These are phyloP conservation scores for Emydocephalus ijimae DNA, from an alignment of 2,113 vertebrate genomes.

Conservation along the genomic window DNA sequence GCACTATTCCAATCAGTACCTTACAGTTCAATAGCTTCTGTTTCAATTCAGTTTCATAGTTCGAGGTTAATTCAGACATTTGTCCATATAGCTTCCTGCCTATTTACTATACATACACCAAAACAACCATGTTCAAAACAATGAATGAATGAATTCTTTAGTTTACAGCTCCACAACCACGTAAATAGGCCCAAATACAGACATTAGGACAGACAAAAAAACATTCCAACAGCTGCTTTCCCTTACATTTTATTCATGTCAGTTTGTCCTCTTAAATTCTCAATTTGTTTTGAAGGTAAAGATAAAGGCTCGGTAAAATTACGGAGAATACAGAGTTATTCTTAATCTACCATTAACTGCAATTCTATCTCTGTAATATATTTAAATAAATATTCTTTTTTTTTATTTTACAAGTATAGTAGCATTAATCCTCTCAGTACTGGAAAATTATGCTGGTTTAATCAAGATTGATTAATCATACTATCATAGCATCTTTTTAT, in stretches of 20 bases:
- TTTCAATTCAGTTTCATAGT: neutral
- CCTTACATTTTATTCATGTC: neutral
- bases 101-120: neutral
- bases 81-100: neutral
- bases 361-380: neutral
- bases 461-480: neutral
- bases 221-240: neutral
- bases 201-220: neutral
- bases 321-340: neutral
- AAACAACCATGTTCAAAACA: neutral
- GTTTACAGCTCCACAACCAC: neutral
- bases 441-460: neutral
- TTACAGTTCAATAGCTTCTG: neutral
- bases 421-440: constrained; percentile 16
- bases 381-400: neutral
- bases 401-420: neutral
- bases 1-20: neutral
- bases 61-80: neutral
- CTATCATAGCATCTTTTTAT: neutral
- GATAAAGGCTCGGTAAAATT: neutral
- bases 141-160: neutral
- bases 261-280: neutral
- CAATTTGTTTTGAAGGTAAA: neutral
- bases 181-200: neutral
- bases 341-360: neutral